These are phyloP conservation scores for Microchirus variegatus DNA, from an alignment of 2,797 vertebrate species.

Conservation along the genomic window DNA sequence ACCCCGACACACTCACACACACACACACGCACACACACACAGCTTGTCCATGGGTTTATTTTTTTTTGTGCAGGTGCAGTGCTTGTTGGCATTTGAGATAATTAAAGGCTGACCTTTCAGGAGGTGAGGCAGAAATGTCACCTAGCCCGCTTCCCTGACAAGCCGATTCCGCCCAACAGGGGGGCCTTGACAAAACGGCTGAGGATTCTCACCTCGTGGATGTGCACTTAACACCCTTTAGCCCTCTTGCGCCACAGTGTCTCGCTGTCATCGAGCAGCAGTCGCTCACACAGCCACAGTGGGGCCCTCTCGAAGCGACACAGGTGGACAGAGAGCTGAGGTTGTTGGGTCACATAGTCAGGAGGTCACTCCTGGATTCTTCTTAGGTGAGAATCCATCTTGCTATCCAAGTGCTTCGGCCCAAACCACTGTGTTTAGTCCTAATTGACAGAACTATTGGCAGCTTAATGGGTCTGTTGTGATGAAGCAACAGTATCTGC, in stretches of 20 bases:
- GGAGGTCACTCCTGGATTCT: neutral
- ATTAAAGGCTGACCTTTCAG: constrained; percentile 85
- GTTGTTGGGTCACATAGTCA: constrained; percentile 14
- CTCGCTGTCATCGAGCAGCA: constrained; percentile 41
- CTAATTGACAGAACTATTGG: too few relatives aligned
- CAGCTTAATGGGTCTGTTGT: too few relatives aligned
- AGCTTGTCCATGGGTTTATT: constrained; percentile 60
- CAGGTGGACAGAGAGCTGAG: constrained; percentile 39
- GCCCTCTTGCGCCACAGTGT: constrained; percentile 40
- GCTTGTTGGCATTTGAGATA: constrained; percentile 83
- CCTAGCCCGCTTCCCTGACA: constrained; percentile 71
- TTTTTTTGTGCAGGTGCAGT: constrained; percentile 75
- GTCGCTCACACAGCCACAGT: constrained; percentile 25
- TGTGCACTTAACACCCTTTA: constrained; percentile 74
- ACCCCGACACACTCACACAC: constrained; percentile 30
- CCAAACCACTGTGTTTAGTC: neutral
- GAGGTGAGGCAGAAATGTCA: constrained; percentile 84
- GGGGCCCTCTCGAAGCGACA: neutral
- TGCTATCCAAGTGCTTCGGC: too few relatives aligned
- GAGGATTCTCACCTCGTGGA: constrained; percentile 51
- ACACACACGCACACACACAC: constrained; percentile 27
- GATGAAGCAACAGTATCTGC: too few relatives aligned
- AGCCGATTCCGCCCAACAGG: constrained; percentile 69
- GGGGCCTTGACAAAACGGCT: constrained; percentile 49
- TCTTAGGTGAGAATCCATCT: neutral